These are phyloP conservation scores for Larimichthys polyactis DNA, from an alignment of 2,113 vertebrate genomes.

Conservation along the genomic window DNA sequence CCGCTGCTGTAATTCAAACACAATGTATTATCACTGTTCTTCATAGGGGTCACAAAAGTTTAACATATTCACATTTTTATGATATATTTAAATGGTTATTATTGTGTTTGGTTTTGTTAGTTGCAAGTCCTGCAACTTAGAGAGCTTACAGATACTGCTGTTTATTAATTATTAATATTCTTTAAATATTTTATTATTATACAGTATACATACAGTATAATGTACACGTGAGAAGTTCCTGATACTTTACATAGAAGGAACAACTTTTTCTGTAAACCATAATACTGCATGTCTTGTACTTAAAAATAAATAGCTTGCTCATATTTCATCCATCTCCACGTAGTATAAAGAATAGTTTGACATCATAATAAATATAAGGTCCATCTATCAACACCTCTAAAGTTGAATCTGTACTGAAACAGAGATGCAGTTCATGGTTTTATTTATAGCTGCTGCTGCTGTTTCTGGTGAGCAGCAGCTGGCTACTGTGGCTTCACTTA, in stretches of 20 bases:
- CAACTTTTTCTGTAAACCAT: not conserved
- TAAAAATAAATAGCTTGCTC: not conserved
- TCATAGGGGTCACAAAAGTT: not conserved
- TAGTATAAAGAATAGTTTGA: not conserved
- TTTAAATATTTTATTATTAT: no score
- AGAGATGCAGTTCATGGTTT: not conserved
- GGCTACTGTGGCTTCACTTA: not conserved
- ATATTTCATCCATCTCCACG: not conserved
- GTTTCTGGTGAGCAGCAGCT: not conserved
- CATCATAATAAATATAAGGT: not conserved
- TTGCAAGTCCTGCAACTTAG: no score
- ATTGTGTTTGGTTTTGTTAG: not conserved
- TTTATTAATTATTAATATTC: no score
- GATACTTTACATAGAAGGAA: not conserved
- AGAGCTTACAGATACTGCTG: no score
- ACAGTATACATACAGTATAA: no score
- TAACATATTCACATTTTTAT: not conserved
- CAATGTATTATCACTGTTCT: not conserved
- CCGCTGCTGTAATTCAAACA: not conserved
- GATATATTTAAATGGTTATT: no score
- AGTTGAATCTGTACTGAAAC: not conserved
- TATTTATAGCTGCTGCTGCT: not conserved
- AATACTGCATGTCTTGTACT: not conserved
- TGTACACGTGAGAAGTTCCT: no score
- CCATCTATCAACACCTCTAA: not conserved